Base-by-base conservation (phyloP, 2,797 vertebrate species). In the Schizopygopsis malacanthus region DNA sequence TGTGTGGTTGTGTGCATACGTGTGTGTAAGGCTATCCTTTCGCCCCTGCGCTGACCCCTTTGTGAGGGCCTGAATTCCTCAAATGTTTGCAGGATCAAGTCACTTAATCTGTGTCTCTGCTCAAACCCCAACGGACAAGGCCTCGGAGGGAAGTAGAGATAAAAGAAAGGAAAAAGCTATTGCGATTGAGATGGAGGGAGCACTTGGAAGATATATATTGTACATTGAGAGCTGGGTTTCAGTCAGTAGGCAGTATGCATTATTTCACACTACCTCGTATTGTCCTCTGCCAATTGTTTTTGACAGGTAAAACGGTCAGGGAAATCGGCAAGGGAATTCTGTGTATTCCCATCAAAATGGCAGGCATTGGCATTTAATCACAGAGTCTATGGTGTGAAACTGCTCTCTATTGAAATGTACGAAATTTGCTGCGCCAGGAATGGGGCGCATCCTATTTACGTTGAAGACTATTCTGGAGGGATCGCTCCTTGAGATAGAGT, bases 1-100 rank as follows among this genome's bases (percentile, higher is more conserved):
- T 92, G 92, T 92, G 90, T 90, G 88, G 81, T 90, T 90, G 90
- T 90, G 89, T 61, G 87, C 81, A 82, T 71, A 71, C 76, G 39
- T 61, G 76, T 90, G 88, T 94, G 92, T 93, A 93, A 95, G 94
- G 94, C 93, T 95, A 94, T 95, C 96, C 93, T 91, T 84, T 85
- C 95, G 95, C 93, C 95, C 95, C 94, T 92, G 90, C 91, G 77
- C 89, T 96, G 96, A 96, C 95, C 94, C 90, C 90, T 95, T 95
- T 95, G 94, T 95, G 94, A 94, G 88, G 92, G 90, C 92, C 92
- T 80, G 89, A 95, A 96, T 96, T 95, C 94, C 93, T 95, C 87
- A 85, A 93, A 93, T 95, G 92, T 93, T 91, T 95, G 90, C 88
- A 92, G 90, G 94, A 94, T 94, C 86, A 91, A 94, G 94, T 93